Conservation (phyloP, 2,797 vertebrate genomes). For the Alcedo quadribrachys region DNA sequence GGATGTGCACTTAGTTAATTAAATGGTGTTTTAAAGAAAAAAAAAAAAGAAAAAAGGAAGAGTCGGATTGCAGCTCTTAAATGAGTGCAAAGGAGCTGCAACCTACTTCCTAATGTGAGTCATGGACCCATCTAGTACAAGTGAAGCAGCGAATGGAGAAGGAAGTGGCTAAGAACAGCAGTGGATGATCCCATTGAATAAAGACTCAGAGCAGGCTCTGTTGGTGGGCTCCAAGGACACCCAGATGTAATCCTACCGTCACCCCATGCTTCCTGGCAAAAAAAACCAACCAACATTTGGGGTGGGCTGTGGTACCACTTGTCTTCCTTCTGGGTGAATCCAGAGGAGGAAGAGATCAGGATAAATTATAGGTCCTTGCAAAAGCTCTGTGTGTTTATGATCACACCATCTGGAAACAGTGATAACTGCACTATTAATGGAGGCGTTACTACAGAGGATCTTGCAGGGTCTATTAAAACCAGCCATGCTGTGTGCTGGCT, state of each 20-base stretch:
- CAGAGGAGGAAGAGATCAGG: conserved; percentile 43
- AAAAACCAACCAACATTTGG: not conserved
- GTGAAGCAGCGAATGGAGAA: not conserved
- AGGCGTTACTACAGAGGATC: conserved; percentile 49
- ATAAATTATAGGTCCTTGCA: conserved; percentile 47
- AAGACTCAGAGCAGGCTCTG: not conserved
- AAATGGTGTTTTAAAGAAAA: not conserved
- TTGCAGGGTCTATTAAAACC: conserved; percentile 47
- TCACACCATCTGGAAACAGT: conserved; percentile 47
- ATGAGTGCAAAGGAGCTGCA: not conserved
- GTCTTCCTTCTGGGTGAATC: conserved; percentile 34
- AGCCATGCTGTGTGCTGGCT: conserved; percentile 48
- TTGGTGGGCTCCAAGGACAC: conserved; percentile 40
- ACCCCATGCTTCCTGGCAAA: not conserved
- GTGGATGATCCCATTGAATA: not conserved
- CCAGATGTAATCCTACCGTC: conserved; percentile 15
- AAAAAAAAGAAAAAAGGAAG: not conserved
- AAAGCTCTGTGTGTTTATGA: conserved; percentile 21
- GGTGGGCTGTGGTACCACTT: conserved; percentile 28
- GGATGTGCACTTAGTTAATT: not conserved
- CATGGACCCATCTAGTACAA: not conserved
- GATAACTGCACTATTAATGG: conserved; percentile 41
- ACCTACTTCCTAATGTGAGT: not conserved
- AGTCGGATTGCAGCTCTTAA: not conserved
- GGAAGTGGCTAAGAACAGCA: not conserved